Evolutionary conservation across 1,140 invertebrate species (phyloP).

Genomic region (Eurosta solidaginis): DNA sequence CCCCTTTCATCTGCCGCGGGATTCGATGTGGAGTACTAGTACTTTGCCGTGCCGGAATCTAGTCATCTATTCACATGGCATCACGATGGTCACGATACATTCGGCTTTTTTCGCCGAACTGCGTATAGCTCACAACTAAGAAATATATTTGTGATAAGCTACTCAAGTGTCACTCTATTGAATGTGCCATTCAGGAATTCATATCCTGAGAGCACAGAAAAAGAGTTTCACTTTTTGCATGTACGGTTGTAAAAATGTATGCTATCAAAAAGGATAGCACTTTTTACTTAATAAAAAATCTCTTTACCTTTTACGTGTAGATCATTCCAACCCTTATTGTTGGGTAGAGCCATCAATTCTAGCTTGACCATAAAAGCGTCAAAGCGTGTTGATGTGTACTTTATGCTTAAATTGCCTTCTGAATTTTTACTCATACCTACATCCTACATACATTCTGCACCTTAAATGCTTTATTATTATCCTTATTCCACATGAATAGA

Average conservation of each 20-base stretch:
- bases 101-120: too few relatives aligned
- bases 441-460: neutral
- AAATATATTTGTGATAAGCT: too few relatives aligned
- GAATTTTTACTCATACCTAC: neutral
- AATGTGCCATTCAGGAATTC: too few relatives aligned
- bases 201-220: too few relatives aligned
- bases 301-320: neutral
- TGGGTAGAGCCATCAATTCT: neutral
- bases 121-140: too few relatives aligned
- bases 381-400: neutral
- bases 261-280: neutral
- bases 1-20: too few relatives aligned
- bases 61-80: too few relatives aligned
- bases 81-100: too few relatives aligned
- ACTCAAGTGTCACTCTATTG: too few relatives aligned
- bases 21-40: too few relatives aligned
- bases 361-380: neutral
- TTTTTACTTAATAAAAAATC: neutral
- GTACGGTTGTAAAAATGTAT: neutral
- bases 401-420: neutral
- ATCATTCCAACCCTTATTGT: neutral
- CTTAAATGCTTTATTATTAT: constrained; percentile 11
- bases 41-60: too few relatives aligned
- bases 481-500: neutral
- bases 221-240: neutral